phyloP scores from a whole-genome alignment of 2,113 vertebrate species.

The Siphamia tubifer region DNA sequence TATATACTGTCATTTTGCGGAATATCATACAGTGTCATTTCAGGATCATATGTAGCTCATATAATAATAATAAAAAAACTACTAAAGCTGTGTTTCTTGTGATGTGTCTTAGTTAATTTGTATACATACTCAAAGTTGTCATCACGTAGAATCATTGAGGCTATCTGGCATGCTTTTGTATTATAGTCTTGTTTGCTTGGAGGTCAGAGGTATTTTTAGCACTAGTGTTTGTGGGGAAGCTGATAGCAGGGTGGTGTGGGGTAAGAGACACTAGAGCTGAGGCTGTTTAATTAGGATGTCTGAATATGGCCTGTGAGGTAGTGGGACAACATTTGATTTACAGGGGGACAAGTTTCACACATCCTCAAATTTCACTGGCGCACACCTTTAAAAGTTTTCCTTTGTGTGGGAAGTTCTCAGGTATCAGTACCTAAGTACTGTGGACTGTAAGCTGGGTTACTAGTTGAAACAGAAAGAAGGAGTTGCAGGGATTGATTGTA shows the following conservation, averaged over 20 bases:
- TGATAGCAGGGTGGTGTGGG: conserved; percentile 59
- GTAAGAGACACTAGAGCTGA: conserved; percentile 31
- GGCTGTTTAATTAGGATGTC: conserved; percentile 44
- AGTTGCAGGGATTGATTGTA: conserved; percentile 12
- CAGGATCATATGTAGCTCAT: neutral
- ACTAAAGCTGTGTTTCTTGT: neutral
- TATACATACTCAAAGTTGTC: neutral
- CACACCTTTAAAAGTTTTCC: neutral
- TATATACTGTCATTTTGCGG: neutral
- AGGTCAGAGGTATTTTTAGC: conserved; percentile 67
- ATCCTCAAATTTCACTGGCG: conserved; percentile 1
- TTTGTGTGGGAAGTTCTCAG: neutral
- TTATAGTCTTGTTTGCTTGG: conserved; percentile 41
- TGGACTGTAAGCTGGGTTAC: neutral
- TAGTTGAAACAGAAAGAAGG: neutral
- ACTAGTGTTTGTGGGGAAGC: conserved; percentile 49
- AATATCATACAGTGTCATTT: neutral
- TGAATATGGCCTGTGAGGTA: conserved; percentile 13
- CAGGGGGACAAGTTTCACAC: conserved; percentile 22
- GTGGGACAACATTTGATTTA: conserved; percentile 25
- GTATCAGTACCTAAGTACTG: neutral
- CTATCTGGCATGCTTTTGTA: conserved; percentile 18
- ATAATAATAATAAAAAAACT: neutral
- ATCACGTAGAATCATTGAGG: conserved; percentile 20
- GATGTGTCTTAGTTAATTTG: neutral